A percentile compares a stretch with the other conserved stretches of the same genome.
Evolutionary conservation across 2,888 invertebrate species (phyloP).

Genomic region (Tetragonula carbonaria): DNA sequence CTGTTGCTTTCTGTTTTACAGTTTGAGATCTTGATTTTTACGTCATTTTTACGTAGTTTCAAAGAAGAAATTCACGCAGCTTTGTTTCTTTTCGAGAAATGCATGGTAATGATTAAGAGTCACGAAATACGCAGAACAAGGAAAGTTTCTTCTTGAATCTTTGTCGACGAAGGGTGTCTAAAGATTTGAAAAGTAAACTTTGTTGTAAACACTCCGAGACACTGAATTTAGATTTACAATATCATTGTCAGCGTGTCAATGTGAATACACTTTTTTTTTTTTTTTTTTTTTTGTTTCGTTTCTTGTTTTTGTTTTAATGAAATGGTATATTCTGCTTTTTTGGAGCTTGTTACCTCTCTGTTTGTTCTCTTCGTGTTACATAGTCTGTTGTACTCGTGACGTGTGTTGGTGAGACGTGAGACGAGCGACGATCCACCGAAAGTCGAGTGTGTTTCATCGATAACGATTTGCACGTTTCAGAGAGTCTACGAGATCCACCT

Average conservation of each 20-base stretch:
- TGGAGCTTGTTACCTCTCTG: slow-evolving; percentile 33
- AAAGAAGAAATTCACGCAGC: background rate
- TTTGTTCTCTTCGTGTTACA: slow-evolving; percentile 19
- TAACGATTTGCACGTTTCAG: slow-evolving; percentile 84
- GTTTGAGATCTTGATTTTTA: slow-evolving; percentile 9
- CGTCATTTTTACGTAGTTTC: background rate
- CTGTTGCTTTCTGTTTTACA: background rate
- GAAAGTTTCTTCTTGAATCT: background rate
- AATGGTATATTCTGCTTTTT: slow-evolving; percentile 47
- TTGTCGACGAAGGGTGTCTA: background rate
- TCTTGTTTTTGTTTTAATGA: slow-evolving; percentile 17
- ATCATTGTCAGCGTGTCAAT: slow-evolving; percentile 16
- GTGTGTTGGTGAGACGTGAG: slow-evolving; percentile 2
- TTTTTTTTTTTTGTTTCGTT: no score
- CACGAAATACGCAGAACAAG: background rate
- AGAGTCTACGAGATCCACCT: slow-evolving; percentile 91
- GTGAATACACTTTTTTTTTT: background rate
- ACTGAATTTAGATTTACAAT: background rate
- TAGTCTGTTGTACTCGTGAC: slow-evolving; percentile 11
- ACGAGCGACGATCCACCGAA: background rate
- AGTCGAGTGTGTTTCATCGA: slow-evolving; percentile 17
- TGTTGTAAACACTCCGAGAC: background rate
- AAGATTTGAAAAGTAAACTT: slow-evolving; percentile 16
- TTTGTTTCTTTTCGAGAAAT: background rate
- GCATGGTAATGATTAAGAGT: slow-evolving; percentile 28